A percentile compares a stretch with the other conserved stretches of the same genome.
These are phyloP conservation scores for Gadus chalcogrammus DNA, from an alignment of 2,113 vertebrate genomes.

Conservation along the genomic window DNA sequence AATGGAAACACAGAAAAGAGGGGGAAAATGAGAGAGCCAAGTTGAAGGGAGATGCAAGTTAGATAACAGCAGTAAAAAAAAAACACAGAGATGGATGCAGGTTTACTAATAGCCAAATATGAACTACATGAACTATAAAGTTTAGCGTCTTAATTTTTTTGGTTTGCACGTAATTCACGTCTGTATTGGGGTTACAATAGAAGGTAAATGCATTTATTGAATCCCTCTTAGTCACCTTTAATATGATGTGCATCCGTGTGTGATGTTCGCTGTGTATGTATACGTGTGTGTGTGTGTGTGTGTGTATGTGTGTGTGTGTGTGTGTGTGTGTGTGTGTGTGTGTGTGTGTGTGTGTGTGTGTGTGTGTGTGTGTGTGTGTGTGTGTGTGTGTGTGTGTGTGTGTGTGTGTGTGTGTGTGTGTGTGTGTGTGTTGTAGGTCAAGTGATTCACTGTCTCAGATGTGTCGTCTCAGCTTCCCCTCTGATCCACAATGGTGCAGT, in stretches of 20 bases:
- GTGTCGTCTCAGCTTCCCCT: neutral
- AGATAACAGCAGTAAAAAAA: too few species aligned
- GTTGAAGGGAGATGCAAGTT: neutral
- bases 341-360: too few species aligned
- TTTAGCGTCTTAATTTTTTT: too few species aligned
- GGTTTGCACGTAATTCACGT: neutral
- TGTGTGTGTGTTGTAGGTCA: neutral
- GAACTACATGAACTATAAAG: too few species aligned
- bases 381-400: too few species aligned
- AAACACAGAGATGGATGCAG: too few species aligned
- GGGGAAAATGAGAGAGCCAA: neutral
- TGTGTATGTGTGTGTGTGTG: too few species aligned
- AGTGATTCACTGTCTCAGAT: slow-evolving; percentile 6
- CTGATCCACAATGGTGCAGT: neutral
- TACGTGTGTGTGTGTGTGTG: too few species aligned
- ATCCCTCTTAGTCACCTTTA: neutral
- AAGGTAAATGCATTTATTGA: neutral
- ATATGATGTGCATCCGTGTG: neutral
- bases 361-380: neutral
- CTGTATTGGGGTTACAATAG: neutral
- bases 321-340: too few species aligned
- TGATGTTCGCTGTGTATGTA: neutral
- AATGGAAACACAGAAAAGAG: slow-evolving; percentile 1
- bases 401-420: too few species aligned
- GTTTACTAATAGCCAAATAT: too few species aligned